Conservation (phyloP, 2,113 vertebrate genomes). For the Noturus placidus region DNA sequence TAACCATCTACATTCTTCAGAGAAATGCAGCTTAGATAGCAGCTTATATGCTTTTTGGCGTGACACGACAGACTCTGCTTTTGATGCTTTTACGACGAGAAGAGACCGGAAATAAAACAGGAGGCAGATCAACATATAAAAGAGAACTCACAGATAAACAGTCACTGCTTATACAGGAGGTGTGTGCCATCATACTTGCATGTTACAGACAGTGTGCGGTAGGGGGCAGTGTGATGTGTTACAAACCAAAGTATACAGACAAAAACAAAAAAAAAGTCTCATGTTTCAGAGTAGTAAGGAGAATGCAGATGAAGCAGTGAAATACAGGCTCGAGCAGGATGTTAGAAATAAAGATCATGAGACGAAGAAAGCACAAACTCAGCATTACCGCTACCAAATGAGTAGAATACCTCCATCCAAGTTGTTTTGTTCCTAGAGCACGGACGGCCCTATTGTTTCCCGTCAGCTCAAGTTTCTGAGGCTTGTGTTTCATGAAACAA, state of each 20-base stretch:
- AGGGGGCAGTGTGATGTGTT: constrained; percentile 14
- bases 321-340: not conserved
- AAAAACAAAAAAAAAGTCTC: not conserved
- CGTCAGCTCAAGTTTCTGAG: not conserved
- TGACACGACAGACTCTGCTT: not conserved
- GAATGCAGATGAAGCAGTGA: not conserved
- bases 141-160: not conserved
- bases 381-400: not conserved
- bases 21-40: not conserved
- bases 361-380: not conserved
- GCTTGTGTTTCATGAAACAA: not conserved
- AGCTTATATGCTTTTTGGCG: not conserved
- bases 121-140: not conserved
- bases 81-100: not conserved
- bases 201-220: not conserved
- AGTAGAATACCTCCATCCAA: not conserved
- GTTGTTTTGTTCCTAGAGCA: not conserved
- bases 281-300: not conserved
- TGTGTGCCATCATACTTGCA: not conserved
- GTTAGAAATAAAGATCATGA: not conserved
- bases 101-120: not conserved
- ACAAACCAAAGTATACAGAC: not conserved
- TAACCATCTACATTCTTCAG: not conserved
- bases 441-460: not conserved
- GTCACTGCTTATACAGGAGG: not conserved